Base-by-base conservation (phyloP, 2,888 invertebrate genomes). In the Amphiduros pacificus region DNA sequence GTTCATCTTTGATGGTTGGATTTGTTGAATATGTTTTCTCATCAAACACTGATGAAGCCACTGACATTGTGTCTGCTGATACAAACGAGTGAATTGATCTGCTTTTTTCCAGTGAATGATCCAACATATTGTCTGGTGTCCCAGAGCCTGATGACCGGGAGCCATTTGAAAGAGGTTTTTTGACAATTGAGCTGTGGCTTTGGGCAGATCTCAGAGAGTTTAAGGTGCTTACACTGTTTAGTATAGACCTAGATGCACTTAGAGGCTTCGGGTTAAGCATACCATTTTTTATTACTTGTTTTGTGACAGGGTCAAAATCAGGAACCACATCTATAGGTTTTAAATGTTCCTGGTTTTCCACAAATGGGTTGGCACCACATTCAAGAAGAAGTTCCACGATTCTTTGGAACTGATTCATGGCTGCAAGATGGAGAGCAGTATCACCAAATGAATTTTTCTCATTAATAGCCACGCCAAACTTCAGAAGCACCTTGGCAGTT, bases 291-390 rank as follows among this genome's bases (percentile, higher is more conserved):
- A 71, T 64, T 44, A 71, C 51, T 48, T 71, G 69, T 55, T 71
- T 68, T 9, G 70, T 67, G 49, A 69, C 68, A 17, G 70, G 65
- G 49, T 71, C 71, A 14, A 58, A 52, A 14, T 68, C 69, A 3
- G 69, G 68, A 0, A 68, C 68, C 1, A 69, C 54, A 44, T 71
- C 70, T 29, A 71, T 62, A 0, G 71, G 69, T 41, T 71, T 71
- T 49, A 68, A 40, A 3, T 61, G 50, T 22, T 68, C 61, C n/a
- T 69, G 57, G 49, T 71, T 71, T 52, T 71, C 71, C 14, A 68
- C 57, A 48, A 71, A 66, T 3, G 71, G 70, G 54, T 71, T 71
- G 9, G 69, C 71, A 11, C 71, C 71, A n/a, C 68, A 53, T 22
- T 62, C 64, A 5, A 71, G 61, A 14, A 71, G 61, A 9, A 71